phyloP scores from a whole-genome alignment of 2,113 vertebrate genomes.

The Lontra canadensis region DNA sequence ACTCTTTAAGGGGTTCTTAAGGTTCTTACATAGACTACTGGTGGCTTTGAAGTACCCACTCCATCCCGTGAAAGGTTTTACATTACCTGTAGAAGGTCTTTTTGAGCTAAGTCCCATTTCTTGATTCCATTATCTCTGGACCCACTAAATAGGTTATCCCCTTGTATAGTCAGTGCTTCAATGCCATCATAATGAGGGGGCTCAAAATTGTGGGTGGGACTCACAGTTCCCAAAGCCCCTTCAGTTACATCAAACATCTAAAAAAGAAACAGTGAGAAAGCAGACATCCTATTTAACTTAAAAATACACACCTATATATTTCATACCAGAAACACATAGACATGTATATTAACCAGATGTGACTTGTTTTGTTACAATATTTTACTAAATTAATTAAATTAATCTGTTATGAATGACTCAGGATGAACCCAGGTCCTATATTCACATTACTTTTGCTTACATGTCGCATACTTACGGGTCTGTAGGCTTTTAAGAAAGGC shows the following conservation, averaged over 20 bases:
- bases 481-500: constrained; percentile 1
- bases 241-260: constrained; percentile 97
- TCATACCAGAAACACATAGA: neutral
- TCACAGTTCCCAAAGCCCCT: constrained; percentile 93
- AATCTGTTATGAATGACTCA: neutral
- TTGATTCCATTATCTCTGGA: constrained; percentile 95
- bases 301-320: neutral
- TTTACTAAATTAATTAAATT: neutral
- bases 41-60: neutral
- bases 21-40: neutral
- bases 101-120: constrained; percentile 95
- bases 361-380: neutral
- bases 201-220: constrained; percentile 91
- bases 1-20: neutral
- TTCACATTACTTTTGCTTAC: neutral
- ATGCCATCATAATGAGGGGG: constrained; percentile 95
- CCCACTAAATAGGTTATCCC: constrained; percentile 93
- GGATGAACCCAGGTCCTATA: neutral
- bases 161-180: constrained; percentile 90
- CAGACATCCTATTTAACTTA: neutral
- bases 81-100: constrained; percentile 92
- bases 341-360: neutral
- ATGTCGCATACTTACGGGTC: neutral
- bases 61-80: neutral
- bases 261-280: constrained; percentile 51